Percentiles rank a stretch among this genome's conserved stretches.
Conservation (phyloP, 2,797 vertebrate species). For the Apogon hyalosoma region DNA sequence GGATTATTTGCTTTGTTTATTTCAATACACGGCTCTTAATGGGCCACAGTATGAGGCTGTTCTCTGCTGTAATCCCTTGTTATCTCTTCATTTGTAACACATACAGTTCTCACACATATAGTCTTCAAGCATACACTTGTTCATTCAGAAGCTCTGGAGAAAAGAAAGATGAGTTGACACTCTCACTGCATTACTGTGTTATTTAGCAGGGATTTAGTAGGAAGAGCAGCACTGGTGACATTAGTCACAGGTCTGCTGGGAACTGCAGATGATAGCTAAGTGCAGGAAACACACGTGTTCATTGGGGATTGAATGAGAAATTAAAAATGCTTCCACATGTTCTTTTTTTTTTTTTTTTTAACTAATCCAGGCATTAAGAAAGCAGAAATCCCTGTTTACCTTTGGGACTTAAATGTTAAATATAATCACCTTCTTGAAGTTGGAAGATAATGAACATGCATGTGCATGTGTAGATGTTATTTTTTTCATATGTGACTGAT, state of each 20-base stretch:
- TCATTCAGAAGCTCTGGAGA: constrained; percentile 16
- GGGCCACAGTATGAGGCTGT: constrained; percentile 39
- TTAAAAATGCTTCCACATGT: constrained; percentile 59
- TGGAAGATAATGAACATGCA: constrained; percentile 37
- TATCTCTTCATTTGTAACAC: constrained; percentile 68
- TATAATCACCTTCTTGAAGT: constrained; percentile 36
- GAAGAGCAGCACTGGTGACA: constrained; percentile 39
- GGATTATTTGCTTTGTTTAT: constrained; percentile 76
- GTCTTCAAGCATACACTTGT: constrained; percentile 14
- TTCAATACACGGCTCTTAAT: constrained; percentile 63
- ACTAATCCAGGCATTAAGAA: constrained; percentile 21
- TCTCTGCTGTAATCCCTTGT: constrained; percentile 73
- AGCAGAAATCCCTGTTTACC: constrained; percentile 16
- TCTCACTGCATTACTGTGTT: constrained; percentile 21
- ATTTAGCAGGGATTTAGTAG: constrained; percentile 37
- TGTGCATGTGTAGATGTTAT: constrained; percentile 26
- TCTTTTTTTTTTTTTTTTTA: constrained; percentile 29
- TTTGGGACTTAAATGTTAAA: constrained; percentile 23
- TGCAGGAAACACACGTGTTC: constrained; percentile 46
- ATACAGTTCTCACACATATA: constrained; percentile 27
- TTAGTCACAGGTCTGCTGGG: constrained; percentile 56
- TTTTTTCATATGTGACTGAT: constrained; percentile 59
- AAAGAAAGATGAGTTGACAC: constrained; percentile 10
- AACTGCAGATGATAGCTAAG: constrained; percentile 34
- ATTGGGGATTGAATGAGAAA: constrained; percentile 55